phyloP scores from a whole-genome alignment of 2,888 invertebrate genomes.

The Himalopsyche kuldschensis region DNA sequence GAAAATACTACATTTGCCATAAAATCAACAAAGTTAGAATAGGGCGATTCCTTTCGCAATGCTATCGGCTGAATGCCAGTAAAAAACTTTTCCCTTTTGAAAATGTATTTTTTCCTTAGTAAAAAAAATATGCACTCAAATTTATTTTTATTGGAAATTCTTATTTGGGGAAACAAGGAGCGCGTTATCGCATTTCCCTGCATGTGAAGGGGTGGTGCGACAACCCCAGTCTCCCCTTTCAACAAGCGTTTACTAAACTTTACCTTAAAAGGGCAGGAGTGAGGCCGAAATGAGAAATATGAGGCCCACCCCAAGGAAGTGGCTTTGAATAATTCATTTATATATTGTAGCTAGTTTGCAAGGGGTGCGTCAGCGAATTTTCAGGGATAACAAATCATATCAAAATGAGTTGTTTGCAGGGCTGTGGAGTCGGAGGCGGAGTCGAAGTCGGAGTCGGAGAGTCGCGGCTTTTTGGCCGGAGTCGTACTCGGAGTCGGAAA shows the following conservation, averaged over 20 bases:
- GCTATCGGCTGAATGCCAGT: not conserved
- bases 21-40: not conserved
- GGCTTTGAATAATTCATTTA: conserved; percentile 23
- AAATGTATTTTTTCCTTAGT: not conserved
- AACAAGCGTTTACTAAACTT: not conserved
- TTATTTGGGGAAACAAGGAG: not conserved
- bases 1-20: not conserved
- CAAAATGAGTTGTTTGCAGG: no score
- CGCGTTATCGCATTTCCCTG: not conserved
- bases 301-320: conserved; percentile 8
- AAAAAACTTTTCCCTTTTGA: not conserved
- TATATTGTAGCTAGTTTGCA: conserved; percentile 12
- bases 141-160: not conserved
- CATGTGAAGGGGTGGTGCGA: not conserved
- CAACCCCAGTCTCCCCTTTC: not conserved
- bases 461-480: no score
- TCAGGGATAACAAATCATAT: not conserved
- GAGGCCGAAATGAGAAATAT: conserved; percentile 14
- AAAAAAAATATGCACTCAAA: not conserved
- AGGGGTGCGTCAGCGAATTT: not conserved
- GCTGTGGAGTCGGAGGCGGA: no score
- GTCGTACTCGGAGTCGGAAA: no score
- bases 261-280: not conserved
- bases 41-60: not conserved
- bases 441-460: no score